Conservation (phyloP, 2,888 invertebrate species). For the Lordiphosa fenestrarum region DNA sequence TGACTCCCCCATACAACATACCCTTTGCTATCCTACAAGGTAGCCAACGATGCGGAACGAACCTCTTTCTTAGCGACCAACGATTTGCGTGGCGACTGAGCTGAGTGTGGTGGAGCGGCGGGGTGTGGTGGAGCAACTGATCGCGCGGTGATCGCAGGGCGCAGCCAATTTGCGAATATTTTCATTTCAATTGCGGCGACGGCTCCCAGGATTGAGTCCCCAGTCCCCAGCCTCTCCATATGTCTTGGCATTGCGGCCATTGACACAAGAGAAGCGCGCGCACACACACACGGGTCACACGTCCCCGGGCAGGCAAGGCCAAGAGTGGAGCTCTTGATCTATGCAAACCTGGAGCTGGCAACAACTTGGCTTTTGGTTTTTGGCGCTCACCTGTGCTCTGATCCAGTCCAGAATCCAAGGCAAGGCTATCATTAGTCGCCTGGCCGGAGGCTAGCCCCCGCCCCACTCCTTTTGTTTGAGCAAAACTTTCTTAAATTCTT, state of each 20-base stretch:
- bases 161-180: slow-evolving; percentile 79
- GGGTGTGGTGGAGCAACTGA: slow-evolving; percentile 3
- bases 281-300: slow-evolving; percentile 52
- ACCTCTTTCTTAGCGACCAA: slow-evolving; percentile 8
- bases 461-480: slow-evolving; percentile 65
- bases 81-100: background rate
- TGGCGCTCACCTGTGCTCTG: slow-evolving; percentile 15
- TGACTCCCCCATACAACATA: background rate
- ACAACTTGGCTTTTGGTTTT: slow-evolving; percentile 1
- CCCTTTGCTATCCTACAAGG: background rate
- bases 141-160: slow-evolving; percentile 43
- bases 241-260: slow-evolving; percentile 46
- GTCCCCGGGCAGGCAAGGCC: slow-evolving; percentile 39
- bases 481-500: slow-evolving; percentile 75
- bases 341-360: slow-evolving; percentile 31
- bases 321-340: slow-evolving; percentile 57
- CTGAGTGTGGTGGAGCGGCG: slow-evolving; percentile 3
- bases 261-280: slow-evolving; percentile 47
- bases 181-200: slow-evolving; percentile 72
- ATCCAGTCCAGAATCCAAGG: slow-evolving; percentile 17
- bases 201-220: slow-evolving; percentile 54
- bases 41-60: slow-evolving; percentile 11
- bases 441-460: slow-evolving; percentile 33
- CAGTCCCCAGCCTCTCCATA: slow-evolving; percentile 18
- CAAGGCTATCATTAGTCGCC: slow-evolving; percentile 69